phyloP scores from a whole-genome alignment of 1,140 invertebrate genomes.

The Anadara kagoshimensis region DNA sequence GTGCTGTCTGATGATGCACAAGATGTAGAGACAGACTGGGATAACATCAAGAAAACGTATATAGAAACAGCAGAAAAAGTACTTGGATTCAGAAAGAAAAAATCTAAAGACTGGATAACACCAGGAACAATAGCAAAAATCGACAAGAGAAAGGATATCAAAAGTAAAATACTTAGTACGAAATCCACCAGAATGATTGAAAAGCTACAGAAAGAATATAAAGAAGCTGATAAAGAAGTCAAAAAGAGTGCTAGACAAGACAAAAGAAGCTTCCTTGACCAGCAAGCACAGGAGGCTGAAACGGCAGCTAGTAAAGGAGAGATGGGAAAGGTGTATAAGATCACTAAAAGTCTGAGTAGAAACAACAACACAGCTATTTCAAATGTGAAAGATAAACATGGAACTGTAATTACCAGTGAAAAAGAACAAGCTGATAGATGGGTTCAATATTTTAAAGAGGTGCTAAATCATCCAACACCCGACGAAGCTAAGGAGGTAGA shows the following conservation, averaged over 20 bases:
- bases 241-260: neutral
- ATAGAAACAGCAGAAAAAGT: too few species aligned
- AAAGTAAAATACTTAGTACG: too few species aligned
- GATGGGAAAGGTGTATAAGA: conserved; percentile 9
- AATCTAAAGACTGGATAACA: conserved; percentile 21
- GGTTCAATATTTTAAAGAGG: conserved; percentile 18
- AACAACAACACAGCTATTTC: neutral
- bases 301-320: conserved; percentile 5
- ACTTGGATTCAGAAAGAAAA: too few species aligned
- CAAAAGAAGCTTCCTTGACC: neutral
- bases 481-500: too few species aligned
- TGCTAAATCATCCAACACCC: too few species aligned
- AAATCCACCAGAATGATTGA: too few species aligned
- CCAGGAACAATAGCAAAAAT: neutral
- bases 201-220: too few species aligned
- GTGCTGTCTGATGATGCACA: neutral
- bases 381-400: conserved; percentile 13
- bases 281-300: conserved; percentile 16
- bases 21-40: too few species aligned
- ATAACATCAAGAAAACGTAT: too few species aligned
- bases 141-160: neutral
- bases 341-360: too few species aligned
- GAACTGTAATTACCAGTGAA: neutral
- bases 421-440: conserved; percentile 1
- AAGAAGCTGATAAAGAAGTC: too few species aligned